Conservation (phyloP, 2,888 invertebrate species). For the Machimus atricapillus region DNA sequence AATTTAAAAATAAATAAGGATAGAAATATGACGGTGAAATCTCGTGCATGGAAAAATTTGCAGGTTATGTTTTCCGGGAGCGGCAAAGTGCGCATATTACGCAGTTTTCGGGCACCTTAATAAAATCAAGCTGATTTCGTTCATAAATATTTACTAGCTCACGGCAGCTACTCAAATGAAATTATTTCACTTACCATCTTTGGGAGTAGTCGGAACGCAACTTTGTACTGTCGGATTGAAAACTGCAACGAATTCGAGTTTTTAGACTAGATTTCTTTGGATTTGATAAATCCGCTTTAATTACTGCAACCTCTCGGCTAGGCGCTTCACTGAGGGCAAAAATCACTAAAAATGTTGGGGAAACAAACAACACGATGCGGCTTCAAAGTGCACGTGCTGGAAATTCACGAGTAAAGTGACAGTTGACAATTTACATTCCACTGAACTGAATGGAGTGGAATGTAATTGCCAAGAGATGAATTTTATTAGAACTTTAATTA, state of each 20-base stretch:
- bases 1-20: neutral
- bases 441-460: neutral
- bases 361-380: neutral
- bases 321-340: slow-evolving; percentile 61
- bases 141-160: neutral
- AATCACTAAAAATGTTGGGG: neutral
- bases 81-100: neutral
- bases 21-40: too few relatives aligned
- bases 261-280: neutral
- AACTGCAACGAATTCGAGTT: neutral
- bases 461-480: neutral
- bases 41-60: neutral
- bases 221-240: neutral
- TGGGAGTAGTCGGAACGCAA: neutral
- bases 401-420: neutral
- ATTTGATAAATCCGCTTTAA: neutral
- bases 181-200: neutral
- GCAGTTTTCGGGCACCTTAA: neutral
- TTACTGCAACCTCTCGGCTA: slow-evolving; percentile 60
- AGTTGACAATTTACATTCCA: neutral
- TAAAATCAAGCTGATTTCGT: neutral
- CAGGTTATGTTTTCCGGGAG: neutral
- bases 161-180: neutral
- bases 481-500: neutral
- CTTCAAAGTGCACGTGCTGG: neutral